Evolutionary conservation across 2,113 vertebrate species (phyloP).

Genomic region (Saccopteryx leptura): DNA sequence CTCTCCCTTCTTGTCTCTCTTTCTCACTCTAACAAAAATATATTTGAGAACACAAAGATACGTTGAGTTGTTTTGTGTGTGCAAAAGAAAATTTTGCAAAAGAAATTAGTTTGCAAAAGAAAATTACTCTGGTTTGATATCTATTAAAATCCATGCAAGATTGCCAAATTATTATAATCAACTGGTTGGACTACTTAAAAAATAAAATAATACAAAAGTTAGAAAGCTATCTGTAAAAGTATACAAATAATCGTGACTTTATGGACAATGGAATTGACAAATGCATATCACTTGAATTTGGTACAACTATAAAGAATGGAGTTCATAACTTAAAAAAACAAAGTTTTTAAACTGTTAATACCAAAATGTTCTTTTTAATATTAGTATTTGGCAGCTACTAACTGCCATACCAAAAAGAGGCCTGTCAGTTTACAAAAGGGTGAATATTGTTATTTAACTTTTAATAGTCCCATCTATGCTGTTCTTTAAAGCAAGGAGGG

Average conservation of each 20-base stretch:
- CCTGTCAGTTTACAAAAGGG: neutral
- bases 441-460: conserved; percentile 1
- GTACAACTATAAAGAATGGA: neutral
- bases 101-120: conserved; percentile 1
- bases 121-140: conserved; percentile 37
- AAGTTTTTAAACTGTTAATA: conserved; percentile 22
- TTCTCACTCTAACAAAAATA: too few relatives aligned
- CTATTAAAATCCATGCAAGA: neutral
- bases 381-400: conserved; percentile 41
- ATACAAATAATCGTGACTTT: conserved; percentile 1
- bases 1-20: too few relatives aligned
- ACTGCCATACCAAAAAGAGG: neutral
- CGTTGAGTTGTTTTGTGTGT: neutral
- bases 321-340: neutral
- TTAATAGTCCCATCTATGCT: neutral
- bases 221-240: neutral
- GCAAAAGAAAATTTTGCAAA: conserved; percentile 30
- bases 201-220: neutral
- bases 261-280: neutral
- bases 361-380: conserved; percentile 44
- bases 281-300: neutral
- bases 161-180: neutral
- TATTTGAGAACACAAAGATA: neutral
- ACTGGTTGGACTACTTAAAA: neutral
- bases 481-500: neutral